Percentiles rank a stretch among this genome's conserved stretches.
Evolutionary conservation across 2,113 vertebrate species (phyloP).

Genomic region (Neofelis nebulosa): DNA sequence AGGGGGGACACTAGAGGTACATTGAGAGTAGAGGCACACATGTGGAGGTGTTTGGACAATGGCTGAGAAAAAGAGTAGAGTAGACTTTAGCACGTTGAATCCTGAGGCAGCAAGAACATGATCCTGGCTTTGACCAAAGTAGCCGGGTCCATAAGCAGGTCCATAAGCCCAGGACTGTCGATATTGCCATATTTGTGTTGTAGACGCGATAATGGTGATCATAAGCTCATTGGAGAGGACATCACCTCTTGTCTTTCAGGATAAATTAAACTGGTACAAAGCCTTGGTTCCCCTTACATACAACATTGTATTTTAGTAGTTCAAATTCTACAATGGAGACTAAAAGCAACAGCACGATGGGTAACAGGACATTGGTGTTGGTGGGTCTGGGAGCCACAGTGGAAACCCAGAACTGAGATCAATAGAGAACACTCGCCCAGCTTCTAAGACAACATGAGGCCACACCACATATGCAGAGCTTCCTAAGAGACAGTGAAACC

Average conservation of each 20-base stretch:
- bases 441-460: not conserved
- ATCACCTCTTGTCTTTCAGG: not conserved
- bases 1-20: too few species aligned
- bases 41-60: not conserved
- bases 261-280: not conserved
- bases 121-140: not conserved
- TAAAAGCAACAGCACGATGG: fast-evolving
- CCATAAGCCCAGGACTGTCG: not conserved
- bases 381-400: not conserved
- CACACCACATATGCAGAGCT: not conserved
- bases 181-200: fast-evolving
- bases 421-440: fast-evolving
- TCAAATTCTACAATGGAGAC: not conserved
- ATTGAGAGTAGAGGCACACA: not conserved
- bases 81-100: fast-evolving
- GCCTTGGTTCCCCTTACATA: not conserved
- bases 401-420: not conserved
- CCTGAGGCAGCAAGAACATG: not conserved
- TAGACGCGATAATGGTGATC: not conserved
- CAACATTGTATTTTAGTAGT: fast-evolving
- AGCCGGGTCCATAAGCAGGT: not conserved
- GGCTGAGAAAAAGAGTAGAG: not conserved
- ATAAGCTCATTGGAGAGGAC: not conserved
- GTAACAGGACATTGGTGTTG: fast-evolving
- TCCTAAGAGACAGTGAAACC: not conserved